These are phyloP conservation scores for Cryptomyrus ogoouensis DNA, from an alignment of 2,113 vertebrate species.

Conservation along the genomic window DNA sequence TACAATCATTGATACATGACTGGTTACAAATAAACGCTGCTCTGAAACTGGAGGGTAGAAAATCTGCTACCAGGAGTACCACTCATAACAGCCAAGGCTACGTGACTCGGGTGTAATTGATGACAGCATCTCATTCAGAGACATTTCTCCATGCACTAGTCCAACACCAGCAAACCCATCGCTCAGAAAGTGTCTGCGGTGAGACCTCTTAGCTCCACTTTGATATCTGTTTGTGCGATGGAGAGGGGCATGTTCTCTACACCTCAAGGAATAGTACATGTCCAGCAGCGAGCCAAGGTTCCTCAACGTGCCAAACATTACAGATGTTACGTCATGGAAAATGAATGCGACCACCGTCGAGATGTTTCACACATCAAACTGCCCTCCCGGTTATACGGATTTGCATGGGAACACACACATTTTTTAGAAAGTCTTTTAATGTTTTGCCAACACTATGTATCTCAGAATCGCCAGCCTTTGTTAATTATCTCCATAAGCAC, in stretches of 20 bases:
- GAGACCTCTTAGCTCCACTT: conserved; percentile 46
- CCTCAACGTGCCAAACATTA: neutral
- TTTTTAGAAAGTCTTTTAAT: neutral
- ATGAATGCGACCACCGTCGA: neutral
- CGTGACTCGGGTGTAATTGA: neutral
- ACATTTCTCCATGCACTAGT: conserved; percentile 53
- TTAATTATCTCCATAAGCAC: neutral
- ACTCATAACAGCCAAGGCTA: neutral
- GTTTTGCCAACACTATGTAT: neutral
- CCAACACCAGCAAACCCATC: conserved; percentile 37
- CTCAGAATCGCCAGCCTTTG: neutral
- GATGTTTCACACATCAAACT: neutral
- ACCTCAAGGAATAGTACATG: neutral
- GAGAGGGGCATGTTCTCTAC: conserved; percentile 43
- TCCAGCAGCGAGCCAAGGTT: neutral
- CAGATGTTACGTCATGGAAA: neutral
- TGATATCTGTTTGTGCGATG: conserved; percentile 50
- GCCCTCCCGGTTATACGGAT: neutral
- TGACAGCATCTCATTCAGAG: conserved; percentile 57
- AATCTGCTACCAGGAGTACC: neutral
- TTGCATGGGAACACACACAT: neutral
- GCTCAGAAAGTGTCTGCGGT: conserved; percentile 45
- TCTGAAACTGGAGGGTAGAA: neutral
- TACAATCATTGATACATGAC: neutral
- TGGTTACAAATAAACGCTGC: conserved; percentile 52